Evolutionary conservation across 2,113 vertebrate genomes (phyloP), one percentile per base, ranked within the genome.

Genomic region (Pseudorectes ferrugineus): DNA sequence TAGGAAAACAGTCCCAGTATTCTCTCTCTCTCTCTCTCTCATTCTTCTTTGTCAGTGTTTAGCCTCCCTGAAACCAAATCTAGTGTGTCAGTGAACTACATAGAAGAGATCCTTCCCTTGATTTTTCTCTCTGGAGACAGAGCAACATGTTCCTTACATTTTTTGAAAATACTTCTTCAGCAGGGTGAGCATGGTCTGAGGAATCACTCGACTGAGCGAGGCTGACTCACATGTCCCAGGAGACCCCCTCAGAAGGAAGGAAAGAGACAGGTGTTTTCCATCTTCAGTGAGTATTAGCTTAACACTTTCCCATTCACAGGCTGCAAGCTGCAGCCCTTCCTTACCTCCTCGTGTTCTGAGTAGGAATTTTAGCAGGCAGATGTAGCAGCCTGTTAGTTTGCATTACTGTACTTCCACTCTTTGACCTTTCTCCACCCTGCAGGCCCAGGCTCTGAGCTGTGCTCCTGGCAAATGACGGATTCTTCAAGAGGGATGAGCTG

Each of bases 101-200:
- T 2, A 85, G 71, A 61, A 92, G 70, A 92, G 70, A 92, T 59
- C 42, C 26, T 82, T 82, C 51, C 29, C 40, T 87, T 96, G 72
- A 70, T 94, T 90, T 92, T 85, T 31, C 57, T 92, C 95, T 92
- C 73, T 78, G 76, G 75, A 80, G 72, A 95, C 51, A 45, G 22
- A 85, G 23, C 6, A 88, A 84, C 72, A 35, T 12, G 25, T 92
- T 93, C 79, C 79, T 85, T 71, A 51, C 61, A 55, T 28, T 85
- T 85, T 93, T 57, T 70, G 31, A 38, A 86, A 95, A 95, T 68
- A 88, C 45, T 89, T 92, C 72, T 85, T 83, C 67, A 61, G 61
- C 57, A 78, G 80, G 54, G 72, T 94, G 51, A 94, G 31, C 45
- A 71, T 65, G 72, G 62, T 25, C 23, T 95, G 88, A 93, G 67